Evolutionary conservation across 2,113 vertebrate genomes (phyloP), one percentile per base, ranked within the genome.

Genomic region (Larimichthys crocea): DNA sequence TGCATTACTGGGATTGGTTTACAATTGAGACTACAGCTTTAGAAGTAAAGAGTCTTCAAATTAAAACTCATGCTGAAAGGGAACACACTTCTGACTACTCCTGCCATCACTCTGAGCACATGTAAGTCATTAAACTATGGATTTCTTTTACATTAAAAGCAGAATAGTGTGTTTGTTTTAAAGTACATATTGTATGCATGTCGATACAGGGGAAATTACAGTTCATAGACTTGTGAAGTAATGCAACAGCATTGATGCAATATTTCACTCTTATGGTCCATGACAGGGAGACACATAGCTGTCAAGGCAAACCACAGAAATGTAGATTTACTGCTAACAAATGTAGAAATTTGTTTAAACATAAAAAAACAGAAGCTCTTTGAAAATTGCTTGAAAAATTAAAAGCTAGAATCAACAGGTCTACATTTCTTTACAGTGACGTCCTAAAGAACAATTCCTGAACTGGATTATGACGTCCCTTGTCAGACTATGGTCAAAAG

Each of bases 81-180:
- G 94, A 96, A 94, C 93, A 90, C 92, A 92, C 90, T 88, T 91
- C 80, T 89, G 94, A 91, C 95, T 94, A 93, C 94, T 96, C 93
- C 73, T 79, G 42, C 94, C 96, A 95, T 94, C 95, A 68, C 65
- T 55, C 57, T 79, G 84, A 86, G 63, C 55, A 78, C 85, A 91
- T 95, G 97, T 99, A 97, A 98, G 97, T 97, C 89, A 53, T 86
- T 75, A 40, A 75, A 59, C 40, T 77, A 52, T 3, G 8, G 24
- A 29, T 76, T 26, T 48, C 26, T 44, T 61, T 72, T 73, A 20
- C 24, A 81, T 78, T 22, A 63, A 62, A 56, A 73, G 35, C 10
- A n/a, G 35, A 1, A 40, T 42, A 48, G 42, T 75, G 63, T 60
- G 29, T 66, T 83, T 46, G 48, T 80, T 79, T 79, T 29, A 57